phyloP scores from a whole-genome alignment of 92 coral and sea anemone species.

The Palythoa grandiflora region DNA sequence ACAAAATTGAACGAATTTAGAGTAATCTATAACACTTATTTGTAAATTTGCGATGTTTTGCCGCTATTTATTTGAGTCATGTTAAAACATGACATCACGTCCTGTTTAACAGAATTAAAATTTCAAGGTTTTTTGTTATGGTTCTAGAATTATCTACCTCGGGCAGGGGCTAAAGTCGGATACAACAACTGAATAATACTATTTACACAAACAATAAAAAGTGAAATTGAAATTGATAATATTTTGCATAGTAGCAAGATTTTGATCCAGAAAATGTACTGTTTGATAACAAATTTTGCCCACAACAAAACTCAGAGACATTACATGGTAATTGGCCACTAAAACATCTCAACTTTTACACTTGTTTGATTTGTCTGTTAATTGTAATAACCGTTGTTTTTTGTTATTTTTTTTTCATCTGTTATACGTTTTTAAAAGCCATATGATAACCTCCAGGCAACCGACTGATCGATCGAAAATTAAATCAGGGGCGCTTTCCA shows the following conservation, averaged over 20 bases:
- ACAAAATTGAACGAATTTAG: not conserved
- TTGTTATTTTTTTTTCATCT: no score
- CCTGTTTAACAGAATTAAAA: not conserved
- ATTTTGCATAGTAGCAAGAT: not conserved
- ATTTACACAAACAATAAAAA: slow-evolving; percentile 11
- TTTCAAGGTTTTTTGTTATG: not conserved
- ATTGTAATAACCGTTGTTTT: no score
- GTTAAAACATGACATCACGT: not conserved
- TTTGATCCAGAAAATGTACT: not conserved
- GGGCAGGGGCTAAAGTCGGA: not conserved
- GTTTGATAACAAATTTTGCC: not conserved
- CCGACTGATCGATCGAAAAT: no score
- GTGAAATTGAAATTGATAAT: not conserved
- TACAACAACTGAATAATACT: not conserved
- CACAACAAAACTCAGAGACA: slow-evolving; percentile 1
- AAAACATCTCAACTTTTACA: no score
- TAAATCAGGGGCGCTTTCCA: no score
- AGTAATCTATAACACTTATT: not conserved
- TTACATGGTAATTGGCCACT: not conserved
- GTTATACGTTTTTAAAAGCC: no score
- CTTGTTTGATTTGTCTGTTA: no score
- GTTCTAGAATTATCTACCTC: not conserved
- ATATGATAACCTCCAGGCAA: no score
- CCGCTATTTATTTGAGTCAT: not conserved
- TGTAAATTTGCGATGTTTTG: not conserved